A percentile compares a stretch with the other conserved stretches of the same genome.
Evolutionary conservation across 2,888 invertebrate genomes (phyloP).

Genomic region (Venustoraphidia nigricollis): DNA sequence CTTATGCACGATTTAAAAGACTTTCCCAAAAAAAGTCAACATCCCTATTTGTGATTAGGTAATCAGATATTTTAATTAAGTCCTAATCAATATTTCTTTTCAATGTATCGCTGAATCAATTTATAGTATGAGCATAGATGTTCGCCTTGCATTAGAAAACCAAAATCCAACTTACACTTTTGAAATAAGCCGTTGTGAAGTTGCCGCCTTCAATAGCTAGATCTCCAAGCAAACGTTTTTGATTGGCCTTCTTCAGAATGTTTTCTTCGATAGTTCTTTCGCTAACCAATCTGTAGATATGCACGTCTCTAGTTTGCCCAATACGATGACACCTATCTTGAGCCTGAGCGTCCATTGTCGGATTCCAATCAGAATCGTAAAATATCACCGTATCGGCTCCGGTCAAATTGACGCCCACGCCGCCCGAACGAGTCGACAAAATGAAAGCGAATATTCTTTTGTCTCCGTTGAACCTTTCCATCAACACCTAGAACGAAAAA

Average conservation of each 20-base stretch:
- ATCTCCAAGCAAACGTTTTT: constrained; percentile 89
- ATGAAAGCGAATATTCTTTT: constrained; percentile 93
- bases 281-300: constrained; percentile 93
- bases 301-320: constrained; percentile 97
- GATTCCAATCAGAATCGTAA: constrained; percentile 99
- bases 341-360: constrained; percentile 98
- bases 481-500: constrained; percentile 44
- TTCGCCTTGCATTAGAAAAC: neutral
- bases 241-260: constrained; percentile 95
- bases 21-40: too few relatives aligned
- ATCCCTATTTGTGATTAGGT: too few relatives aligned
- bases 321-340: constrained; percentile 96
- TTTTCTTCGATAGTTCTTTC: constrained; percentile 98
- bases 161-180: constrained; percentile 41
- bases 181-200: constrained; percentile 94
- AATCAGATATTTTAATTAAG: neutral
- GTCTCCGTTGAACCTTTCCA: constrained; percentile 96
- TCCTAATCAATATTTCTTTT: neutral
- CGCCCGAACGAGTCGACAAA: constrained; percentile 92
- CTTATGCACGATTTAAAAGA: too few relatives aligned
- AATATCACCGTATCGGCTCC: constrained; percentile 99
- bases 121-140: constrained; percentile 3
- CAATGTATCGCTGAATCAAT: constrained; percentile 8
- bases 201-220: constrained; percentile 97
- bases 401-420: constrained; percentile 94